Evolutionary conservation across 2,888 invertebrate genomes (phyloP).

Genomic region (Ashinkailepas kermadecensis): DNA sequence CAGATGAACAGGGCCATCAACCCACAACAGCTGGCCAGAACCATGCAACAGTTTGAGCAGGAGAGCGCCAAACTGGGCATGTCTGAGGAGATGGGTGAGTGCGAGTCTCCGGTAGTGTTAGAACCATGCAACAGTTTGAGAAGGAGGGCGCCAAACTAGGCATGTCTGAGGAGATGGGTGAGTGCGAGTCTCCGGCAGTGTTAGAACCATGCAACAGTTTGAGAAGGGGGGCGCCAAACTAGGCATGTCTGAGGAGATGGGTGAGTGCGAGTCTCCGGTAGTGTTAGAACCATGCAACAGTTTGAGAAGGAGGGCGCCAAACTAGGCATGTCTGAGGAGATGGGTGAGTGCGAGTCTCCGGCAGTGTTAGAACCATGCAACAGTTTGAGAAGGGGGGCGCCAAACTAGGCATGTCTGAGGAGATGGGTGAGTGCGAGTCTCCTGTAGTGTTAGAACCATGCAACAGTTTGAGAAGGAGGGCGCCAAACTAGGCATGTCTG

Average conservation of each 20-base stretch:
- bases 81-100: constrained; percentile 89
- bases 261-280: constrained; percentile 48
- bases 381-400: constrained; percentile 75
- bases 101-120: constrained; percentile 37
- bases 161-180: constrained; percentile 93
- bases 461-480: constrained; percentile 71
- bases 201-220: constrained; percentile 73
- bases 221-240: constrained; percentile 74
- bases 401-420: constrained; percentile 92
- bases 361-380: background rate
- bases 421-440: constrained; percentile 78
- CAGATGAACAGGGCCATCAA: constrained; percentile 79
- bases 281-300: constrained; percentile 64
- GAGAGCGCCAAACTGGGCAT: constrained; percentile 85
- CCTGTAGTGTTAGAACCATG: no score
- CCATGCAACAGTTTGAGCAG: constrained; percentile 73
- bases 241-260: constrained; percentile 95
- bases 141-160: constrained; percentile 80
- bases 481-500: constrained; percentile 88
- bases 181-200: constrained; percentile 39
- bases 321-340: constrained; percentile 94
- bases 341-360: constrained; percentile 56
- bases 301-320: constrained; percentile 76
- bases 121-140: constrained; percentile 74
- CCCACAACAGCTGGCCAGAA: constrained; percentile 71